Conservation (phyloP, 2,113 vertebrate genomes). For the Raja brachyura region DNA sequence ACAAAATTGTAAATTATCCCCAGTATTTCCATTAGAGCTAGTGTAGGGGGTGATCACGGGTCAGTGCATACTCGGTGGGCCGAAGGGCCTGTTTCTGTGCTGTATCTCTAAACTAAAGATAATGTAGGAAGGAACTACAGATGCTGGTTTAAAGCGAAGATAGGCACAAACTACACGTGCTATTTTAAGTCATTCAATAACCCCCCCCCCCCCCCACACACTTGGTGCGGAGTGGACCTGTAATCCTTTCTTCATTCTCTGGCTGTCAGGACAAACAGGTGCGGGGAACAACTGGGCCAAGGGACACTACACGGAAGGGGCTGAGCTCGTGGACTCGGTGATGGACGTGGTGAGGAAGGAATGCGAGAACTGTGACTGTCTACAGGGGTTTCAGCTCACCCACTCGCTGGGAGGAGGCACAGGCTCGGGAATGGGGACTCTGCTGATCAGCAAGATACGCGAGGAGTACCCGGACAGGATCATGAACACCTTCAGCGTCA, state of each 20-base stretch:
- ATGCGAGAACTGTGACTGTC: conserved; percentile 82
- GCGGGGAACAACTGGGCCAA: conserved; percentile 30
- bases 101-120: too few species aligned
- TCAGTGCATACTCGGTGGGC: too few species aligned
- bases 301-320: conserved; percentile 25
- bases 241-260: conserved; percentile 42
- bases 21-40: too few species aligned
- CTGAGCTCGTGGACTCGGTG: conserved; percentile 65
- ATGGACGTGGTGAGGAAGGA: conserved; percentile 84
- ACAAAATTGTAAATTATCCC: too few species aligned
- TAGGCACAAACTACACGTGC: not conserved
- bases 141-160: too few species aligned
- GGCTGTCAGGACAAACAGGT: conserved; percentile 76
- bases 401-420: conserved; percentile 80
- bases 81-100: too few species aligned
- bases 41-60: too few species aligned
- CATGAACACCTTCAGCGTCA: conserved; percentile 23
- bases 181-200: not conserved
- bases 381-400: conserved; percentile 82
- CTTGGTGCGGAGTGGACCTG: not conserved
- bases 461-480: conserved; percentile 13
- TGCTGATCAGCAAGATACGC: conserved; percentile 17
- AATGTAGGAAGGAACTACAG: too few species aligned
- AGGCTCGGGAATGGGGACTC: conserved; percentile 45
- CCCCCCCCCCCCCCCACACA: too few species aligned